These are phyloP conservation scores for Spodoptera exigua DNA, from an alignment of 2,888 invertebrate species.

Conservation along the genomic window DNA sequence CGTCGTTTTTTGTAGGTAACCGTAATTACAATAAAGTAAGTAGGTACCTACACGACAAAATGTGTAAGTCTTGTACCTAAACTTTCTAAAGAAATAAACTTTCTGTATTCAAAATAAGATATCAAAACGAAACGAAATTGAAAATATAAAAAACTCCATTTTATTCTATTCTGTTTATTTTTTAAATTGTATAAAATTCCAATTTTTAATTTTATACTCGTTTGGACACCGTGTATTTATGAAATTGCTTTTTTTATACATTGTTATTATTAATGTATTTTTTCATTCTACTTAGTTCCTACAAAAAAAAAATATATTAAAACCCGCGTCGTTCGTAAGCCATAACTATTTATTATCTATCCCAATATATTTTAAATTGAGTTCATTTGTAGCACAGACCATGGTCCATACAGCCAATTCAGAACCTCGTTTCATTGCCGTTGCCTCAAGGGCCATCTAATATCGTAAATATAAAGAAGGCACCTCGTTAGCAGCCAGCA, in stretches of 20 bases:
- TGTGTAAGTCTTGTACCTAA: background rate
- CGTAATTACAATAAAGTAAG: too few relatives aligned
- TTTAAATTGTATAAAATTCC: slow-evolving; percentile 3
- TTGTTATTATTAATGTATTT: slow-evolving; percentile 1
- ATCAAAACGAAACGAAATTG: too few relatives aligned
- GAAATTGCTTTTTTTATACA: background rate
- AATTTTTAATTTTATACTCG: slow-evolving; percentile 1
- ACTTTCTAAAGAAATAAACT: too few relatives aligned
- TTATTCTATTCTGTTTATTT: slow-evolving; percentile 10
- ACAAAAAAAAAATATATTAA: slow-evolving; percentile 6
- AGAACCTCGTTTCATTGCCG: slow-evolving; percentile 38
- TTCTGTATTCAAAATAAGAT: too few relatives aligned
- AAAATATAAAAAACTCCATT: too few relatives aligned
- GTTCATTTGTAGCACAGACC: slow-evolving; percentile 22
- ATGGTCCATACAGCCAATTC: slow-evolving; percentile 27
- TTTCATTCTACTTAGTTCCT: background rate
- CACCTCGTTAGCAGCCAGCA: slow-evolving; percentile 54
- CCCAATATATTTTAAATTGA: slow-evolving; percentile 20
- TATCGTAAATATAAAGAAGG: slow-evolving; percentile 57
- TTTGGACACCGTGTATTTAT: background rate
- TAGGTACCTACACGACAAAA: too few relatives aligned
- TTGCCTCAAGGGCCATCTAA: slow-evolving; percentile 47
- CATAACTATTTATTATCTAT: slow-evolving; percentile 3
- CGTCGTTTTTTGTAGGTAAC: too few relatives aligned
- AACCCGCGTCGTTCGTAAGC: background rate